These are phyloP conservation scores for Drosophila kuntzei DNA, from an alignment of 2,888 invertebrate genomes.

Conservation along the genomic window DNA sequence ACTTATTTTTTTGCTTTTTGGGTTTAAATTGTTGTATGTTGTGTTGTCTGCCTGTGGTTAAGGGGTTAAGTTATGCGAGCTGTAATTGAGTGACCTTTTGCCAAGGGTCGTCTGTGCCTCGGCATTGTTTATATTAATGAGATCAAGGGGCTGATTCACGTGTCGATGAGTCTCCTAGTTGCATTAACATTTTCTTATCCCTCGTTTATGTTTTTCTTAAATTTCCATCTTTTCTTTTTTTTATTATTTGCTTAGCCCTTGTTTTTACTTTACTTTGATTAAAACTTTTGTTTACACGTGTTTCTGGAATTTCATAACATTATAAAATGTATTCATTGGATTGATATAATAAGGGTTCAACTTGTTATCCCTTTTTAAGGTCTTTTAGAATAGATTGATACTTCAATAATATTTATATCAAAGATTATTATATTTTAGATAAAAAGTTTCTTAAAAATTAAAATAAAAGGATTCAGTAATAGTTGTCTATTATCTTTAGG, in stretches of 20 bases:
- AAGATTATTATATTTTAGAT: no score
- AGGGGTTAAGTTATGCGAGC: slow-evolving; percentile 53
- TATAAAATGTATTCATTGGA: slow-evolving; percentile 15
- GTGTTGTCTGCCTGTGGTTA: slow-evolving; percentile 21
- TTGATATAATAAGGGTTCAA: not conserved
- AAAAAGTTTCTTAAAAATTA: no score
- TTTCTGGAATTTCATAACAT: slow-evolving; percentile 14
- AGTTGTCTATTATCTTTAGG: no score
- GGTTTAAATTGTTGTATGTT: slow-evolving; percentile 6
- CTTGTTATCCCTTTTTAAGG: not conserved
- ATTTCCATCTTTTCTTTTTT: slow-evolving; percentile 4
- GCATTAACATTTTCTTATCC: slow-evolving; percentile 23
- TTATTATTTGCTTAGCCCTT: slow-evolving; percentile 11
- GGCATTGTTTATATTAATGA: slow-evolving; percentile 54
- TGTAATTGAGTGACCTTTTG: slow-evolving; percentile 66
- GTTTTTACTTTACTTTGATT: slow-evolving; percentile 16
- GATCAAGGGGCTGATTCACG: slow-evolving; percentile 24
- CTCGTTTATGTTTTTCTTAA: not conserved
- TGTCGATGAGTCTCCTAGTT: no score
- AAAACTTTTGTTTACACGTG: slow-evolving; percentile 21
- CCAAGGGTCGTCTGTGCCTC: slow-evolving; percentile 28
- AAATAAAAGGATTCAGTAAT: no score
- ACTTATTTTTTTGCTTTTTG: slow-evolving; percentile 1
- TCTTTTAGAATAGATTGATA: not conserved
- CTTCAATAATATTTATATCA: no score